Base-by-base conservation (phyloP, 1,140 invertebrate species). In the Vollenhovia emeryi region DNA sequence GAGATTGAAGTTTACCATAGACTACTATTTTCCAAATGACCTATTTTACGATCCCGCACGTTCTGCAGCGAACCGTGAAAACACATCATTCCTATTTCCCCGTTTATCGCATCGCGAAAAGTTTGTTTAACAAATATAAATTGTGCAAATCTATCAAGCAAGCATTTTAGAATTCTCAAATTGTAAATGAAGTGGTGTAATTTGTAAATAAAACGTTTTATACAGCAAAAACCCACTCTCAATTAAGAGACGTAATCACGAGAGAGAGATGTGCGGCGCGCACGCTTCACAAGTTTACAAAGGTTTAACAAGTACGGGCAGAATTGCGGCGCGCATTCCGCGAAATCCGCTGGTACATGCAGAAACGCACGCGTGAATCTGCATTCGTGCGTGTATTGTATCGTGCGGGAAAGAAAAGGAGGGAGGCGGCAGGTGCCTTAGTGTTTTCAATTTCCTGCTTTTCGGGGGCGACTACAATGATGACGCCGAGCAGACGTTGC, bases 361-460 rank as follows among this genome's bases (percentile, higher is more conserved):
- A 27, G 43, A 78, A 66, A 64, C 27, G 57, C 40, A 62, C 18
- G 43, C 30, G 30, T 50, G n/a, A 78, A 78, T 78, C 75, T 50
- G 75, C 43, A 78, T 48, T 45, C 30, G 74, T 52, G 36, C 59
- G 30, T 50, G 8, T 40, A n/a, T n/a, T n/a, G 8, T 64, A 64
- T 78, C 27, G 13, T 13, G 30, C 5, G n/a, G 1, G 6, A 33
- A 9, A 21, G 3, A 40, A 36, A n/a, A 64, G n/a, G 9, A 40
- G 33, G 3, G n/a, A 11, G 60, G 8, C 15, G 18, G 18, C 8
- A 1, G 4, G 48, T 30, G 15, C 59, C 75, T 78, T 78, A 78
- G 75, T 78, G 59, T 64, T 78, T 78, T 78, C 75, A 78, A 78
- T 78, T 78, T 78, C 59, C 75, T 64, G 75, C 74, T 13, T 78